Evolutionary conservation across 2,797 vertebrate species (phyloP), one percentile per base, ranked within the genome.

Genomic region (Cyclopterus lumpus): DNA sequence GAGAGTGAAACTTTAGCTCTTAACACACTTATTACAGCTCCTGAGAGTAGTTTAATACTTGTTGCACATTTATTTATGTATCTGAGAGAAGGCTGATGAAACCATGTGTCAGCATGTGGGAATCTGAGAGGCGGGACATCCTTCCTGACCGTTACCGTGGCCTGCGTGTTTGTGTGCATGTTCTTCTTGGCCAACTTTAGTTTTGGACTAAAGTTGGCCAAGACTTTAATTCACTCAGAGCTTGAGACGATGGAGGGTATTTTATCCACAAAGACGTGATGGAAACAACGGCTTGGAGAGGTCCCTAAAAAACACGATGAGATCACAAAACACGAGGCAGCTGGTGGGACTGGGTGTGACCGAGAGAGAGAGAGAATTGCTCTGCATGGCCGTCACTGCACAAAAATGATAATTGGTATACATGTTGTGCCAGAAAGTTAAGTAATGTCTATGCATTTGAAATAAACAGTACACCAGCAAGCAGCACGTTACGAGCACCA

Each of bases 111-210:
- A 24, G 66, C 8, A 16, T 73, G 68, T 64, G 63, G 64, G 67
- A 79, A 77, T 46, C 62, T 0, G 49, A 72, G 71, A 73, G 65
- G 28, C 53, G 68, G 54, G 58, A 73, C 77, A 84, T 84, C 77
- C 74, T 22, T 38, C 28, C 74, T 88, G 86, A 91, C 90, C 57
- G 80, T 68, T 79, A 48, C 84, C 60, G 18, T 62, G 75, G 68
- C 38, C 34, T 64, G 55, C 18, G 0, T 55, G 61, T 68, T 63
- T 61, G 49, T 38, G 51, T 54, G 62, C 32, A 36, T 80, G 70
- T 68, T 80, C n/a, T n/a, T n/a, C n/a, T n/a, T n/a, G n/a, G n/a
- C n/a, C n/a, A n/a, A n/a, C n/a, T n/a, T n/a, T n/a, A n/a, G n/a
- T n/a, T n/a, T n/a, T n/a, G n/a, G n/a, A n/a, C n/a, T n/a, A n/a